Percentiles rank a stretch among this genome's conserved stretches.
Evolutionary conservation across 2,113 vertebrate species (phyloP).

Genomic region (Oreochromis niloticus): DNA sequence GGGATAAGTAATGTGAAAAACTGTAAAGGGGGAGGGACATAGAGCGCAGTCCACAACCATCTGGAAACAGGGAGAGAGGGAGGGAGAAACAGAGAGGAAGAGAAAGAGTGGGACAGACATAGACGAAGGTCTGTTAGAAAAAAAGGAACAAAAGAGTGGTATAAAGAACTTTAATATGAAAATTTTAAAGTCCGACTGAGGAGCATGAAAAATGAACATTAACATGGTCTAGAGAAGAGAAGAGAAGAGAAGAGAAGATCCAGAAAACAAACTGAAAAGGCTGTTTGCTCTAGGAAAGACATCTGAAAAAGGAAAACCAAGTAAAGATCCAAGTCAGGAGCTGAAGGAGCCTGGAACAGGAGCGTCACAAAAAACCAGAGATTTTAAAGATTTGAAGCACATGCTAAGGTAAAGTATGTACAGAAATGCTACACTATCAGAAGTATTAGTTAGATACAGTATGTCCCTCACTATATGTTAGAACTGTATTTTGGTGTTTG

Average conservation of each 20-base stretch:
- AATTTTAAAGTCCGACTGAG: not conserved
- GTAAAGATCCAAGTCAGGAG: not conserved
- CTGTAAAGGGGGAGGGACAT: constrained; percentile 12
- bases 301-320: not conserved
- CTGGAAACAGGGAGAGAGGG: constrained; percentile 60
- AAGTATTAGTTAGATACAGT: not conserved
- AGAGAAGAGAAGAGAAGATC: not conserved
- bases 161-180: not conserved
- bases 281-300: not conserved
- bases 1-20: not conserved
- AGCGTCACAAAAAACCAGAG: not conserved
- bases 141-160: not conserved
- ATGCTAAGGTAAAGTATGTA: constrained; percentile 10
- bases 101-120: not conserved
- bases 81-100: not conserved
- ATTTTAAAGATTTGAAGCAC: not conserved
- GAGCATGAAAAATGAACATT: not conserved
- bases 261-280: not conserved
- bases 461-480: not conserved
- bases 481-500: not conserved
- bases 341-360: not conserved
- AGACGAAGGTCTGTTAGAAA: not conserved
- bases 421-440: not conserved
- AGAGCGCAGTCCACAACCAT: constrained; percentile 38
- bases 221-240: not conserved